Base-by-base conservation (phyloP, 2,113 vertebrate species). In the Cairina moschata region DNA sequence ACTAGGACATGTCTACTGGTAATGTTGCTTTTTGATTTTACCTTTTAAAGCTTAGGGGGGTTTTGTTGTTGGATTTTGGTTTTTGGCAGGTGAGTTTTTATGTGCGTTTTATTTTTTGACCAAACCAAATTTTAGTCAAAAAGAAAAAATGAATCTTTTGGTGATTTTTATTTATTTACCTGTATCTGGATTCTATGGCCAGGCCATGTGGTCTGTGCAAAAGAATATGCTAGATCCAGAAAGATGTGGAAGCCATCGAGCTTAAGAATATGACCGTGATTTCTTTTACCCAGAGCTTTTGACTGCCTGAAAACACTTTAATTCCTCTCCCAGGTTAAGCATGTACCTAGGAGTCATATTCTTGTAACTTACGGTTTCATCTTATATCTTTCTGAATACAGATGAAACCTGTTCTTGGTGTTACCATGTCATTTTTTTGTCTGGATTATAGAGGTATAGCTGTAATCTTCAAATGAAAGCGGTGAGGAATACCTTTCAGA, bases 1-100 rank as follows among this genome's bases (percentile, higher is more conserved):
- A 95, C 98, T 99, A 97, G 99, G 99, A 92, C 99, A 99, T 96
- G 99, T 99, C 91, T 99, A 99, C 98, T 99, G 99, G 99, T 99
- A 98, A 97, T 90, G 84, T 65, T 88, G 25, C 14, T 62, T 58
- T 66, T 78, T 62, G 23, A 23, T 65, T 65, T 62, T 91, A 17
- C 50, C 42, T 86, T 17, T 7, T 78, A 11, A 79, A 88, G 5
- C 12, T 56, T 48, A 50, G 17, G 29, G 6, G 18, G 25, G 6
- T 3, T 21, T 17, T 25, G 62, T 25, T 63, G 36, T 26, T 63
- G 60, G 23, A 16, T 63, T 38, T 63, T 38, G 60, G 6, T 13
- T 52, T 52, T 52, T 25, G 12, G 23, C 12, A 13, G 23, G 50
- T 52, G 23, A 13, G 12, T 52, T 50, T 50, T 50, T 50, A 12